phyloP scores from a whole-genome alignment of 2,888 invertebrate genomes.

The Agrotis segetum region DNA sequence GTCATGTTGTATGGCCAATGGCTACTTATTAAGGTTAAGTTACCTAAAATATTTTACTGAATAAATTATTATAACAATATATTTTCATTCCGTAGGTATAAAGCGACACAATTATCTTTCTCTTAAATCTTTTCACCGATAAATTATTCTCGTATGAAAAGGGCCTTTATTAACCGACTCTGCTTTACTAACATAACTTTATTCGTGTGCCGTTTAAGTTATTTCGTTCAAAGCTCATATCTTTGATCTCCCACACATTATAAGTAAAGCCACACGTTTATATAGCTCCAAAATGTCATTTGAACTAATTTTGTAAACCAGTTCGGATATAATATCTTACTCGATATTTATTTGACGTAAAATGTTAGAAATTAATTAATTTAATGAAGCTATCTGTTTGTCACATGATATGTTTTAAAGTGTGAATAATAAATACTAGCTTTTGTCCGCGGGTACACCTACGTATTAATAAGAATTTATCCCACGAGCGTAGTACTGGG shows the following conservation, averaged over 20 bases:
- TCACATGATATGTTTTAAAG: constrained; percentile 41
- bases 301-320: constrained; percentile 39
- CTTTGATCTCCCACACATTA: constrained; percentile 52
- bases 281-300: constrained; percentile 40
- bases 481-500: no score
- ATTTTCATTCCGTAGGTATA: not conserved
- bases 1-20: not conserved
- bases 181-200: constrained; percentile 10
- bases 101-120: constrained; percentile 1
- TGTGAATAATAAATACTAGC: not conserved
- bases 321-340: constrained; percentile 33
- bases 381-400: constrained; percentile 50
- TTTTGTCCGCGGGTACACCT: not conserved
- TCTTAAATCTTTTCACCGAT: constrained; percentile 30
- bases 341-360: constrained; percentile 44
- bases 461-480: not conserved
- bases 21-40: not conserved
- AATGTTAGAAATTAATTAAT: constrained; percentile 50
- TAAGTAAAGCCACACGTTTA: constrained; percentile 31
- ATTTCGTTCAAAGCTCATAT: constrained; percentile 32
- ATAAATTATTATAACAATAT: not conserved
- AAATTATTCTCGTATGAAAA: constrained; percentile 24
- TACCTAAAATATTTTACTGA: not conserved
- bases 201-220: constrained; percentile 28
- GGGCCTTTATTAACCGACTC: constrained; percentile 33